Evolutionary conservation across 1,140 invertebrate genomes (phyloP).

Genomic region (Arctopsyche grandis): DNA sequence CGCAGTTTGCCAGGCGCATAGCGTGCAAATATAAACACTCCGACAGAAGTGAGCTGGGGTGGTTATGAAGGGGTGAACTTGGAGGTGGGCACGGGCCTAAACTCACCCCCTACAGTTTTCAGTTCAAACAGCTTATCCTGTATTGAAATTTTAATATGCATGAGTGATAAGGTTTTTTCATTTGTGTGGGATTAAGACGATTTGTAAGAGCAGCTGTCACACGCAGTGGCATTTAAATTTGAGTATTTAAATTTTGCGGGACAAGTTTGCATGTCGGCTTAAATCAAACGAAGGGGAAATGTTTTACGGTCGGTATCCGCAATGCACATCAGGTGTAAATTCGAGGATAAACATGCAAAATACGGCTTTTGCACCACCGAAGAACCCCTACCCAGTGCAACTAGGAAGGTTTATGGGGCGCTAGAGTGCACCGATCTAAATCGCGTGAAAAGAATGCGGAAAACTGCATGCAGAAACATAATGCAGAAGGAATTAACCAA

Average conservation of each 20-base stretch:
- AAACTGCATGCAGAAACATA: neutral
- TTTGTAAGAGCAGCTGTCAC: too few species aligned
- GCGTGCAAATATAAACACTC: conserved; percentile 33
- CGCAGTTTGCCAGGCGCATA: conserved; percentile 16
- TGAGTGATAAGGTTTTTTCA: too few species aligned
- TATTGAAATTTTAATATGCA: too few species aligned
- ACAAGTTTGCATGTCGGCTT: conserved; percentile 11
- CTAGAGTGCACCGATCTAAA: neutral
- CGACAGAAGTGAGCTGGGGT: neutral
- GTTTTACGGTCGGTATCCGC: conserved; percentile 21
- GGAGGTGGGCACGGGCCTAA: too few species aligned
- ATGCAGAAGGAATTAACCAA: too few species aligned
- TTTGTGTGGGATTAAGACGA: too few species aligned
- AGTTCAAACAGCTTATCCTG: too few species aligned
- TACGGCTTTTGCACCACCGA: conserved; percentile 13
- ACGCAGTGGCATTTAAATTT: too few species aligned
- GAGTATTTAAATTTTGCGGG: neutral
- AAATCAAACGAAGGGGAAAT: conserved; percentile 31
- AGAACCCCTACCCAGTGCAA: neutral
- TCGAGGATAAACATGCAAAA: conserved; percentile 30
- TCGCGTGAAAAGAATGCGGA: neutral
- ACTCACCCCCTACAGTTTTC: too few species aligned
- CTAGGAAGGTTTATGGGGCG: neutral
- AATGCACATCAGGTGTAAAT: conserved; percentile 31
- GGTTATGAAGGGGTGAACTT: too few species aligned